Evolutionary conservation across 2,797 vertebrate genomes (phyloP), one percentile per base, ranked within the genome.

Genomic region (Eleutherodactylus coqui): DNA sequence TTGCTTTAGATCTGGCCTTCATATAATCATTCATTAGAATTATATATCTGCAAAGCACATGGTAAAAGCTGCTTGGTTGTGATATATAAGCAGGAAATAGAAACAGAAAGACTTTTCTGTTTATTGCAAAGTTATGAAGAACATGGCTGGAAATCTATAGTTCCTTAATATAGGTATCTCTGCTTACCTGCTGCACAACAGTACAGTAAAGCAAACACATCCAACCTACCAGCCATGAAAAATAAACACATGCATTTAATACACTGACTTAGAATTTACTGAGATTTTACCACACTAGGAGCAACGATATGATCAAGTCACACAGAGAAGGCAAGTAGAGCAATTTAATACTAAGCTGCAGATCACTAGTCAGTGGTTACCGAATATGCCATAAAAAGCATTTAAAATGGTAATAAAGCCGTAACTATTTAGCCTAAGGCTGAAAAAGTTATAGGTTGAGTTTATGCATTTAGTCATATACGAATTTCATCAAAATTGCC

Each of bases 171-270:
- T 11, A 38, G 41, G 49, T 14, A 45, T 82, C 17, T 79, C 73
- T 62, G 73, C 86, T 87, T 87, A 87, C 86, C 86, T 84, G 86
- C 77, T 84, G 70, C 47, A 79, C 29, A 53, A 64, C 24, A 87
- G 32, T 72, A 84, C 82, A 84, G 82, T 49, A 85, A 84, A 84
- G 49, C 41, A 84, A 87, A 84, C 27, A 84, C 45, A 84, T 75
- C 77, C 82, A 85, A 67, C 69, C 77, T 79, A 87, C 82, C 67
- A 75, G 82, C 51, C 81, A 60, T 83, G 41, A 58, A 70, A 83
- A 73, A 83, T 83, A 75, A 75, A 84, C 72, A 75, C n/a, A 84
- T 49, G 82, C 53, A 38, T 75, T 64, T 75, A 64, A 84, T 34
- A 84, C 5, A 60, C 51, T 73, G 75, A 76, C 19, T 3, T 14